Conservation (phyloP, 2,888 invertebrate genomes). For the Macrophya alboannulata region DNA sequence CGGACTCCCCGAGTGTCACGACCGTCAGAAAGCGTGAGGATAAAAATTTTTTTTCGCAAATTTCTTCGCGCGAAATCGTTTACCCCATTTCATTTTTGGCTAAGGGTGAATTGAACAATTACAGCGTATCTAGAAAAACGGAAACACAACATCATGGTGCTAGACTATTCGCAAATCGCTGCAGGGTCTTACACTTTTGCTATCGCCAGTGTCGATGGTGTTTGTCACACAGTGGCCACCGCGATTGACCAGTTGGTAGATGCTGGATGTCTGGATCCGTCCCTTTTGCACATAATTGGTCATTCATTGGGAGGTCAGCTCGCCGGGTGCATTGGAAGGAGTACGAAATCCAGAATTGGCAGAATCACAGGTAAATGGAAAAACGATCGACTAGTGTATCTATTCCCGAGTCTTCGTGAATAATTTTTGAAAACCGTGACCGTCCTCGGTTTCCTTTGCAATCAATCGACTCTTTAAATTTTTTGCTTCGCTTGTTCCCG, state of each 20-base stretch:
- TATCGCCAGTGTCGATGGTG: conserved; percentile 62
- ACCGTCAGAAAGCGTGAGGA: conserved; percentile 14
- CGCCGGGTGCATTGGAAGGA: conserved; percentile 65
- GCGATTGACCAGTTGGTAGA: conserved; percentile 66
- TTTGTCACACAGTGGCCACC: conserved; percentile 66
- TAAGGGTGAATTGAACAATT: not conserved
- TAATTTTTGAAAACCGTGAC: not conserved
- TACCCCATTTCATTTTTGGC: not conserved
- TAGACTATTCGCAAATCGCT: conserved; percentile 81
- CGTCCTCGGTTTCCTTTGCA: not conserved
- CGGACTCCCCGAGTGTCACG: conserved; percentile 42
- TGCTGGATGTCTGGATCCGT: conserved; percentile 60
- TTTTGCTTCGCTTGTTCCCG: too few species aligned
- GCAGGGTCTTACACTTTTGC: conserved; percentile 76
- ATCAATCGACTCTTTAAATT: too few species aligned
- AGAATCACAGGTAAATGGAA: conserved; percentile 68
- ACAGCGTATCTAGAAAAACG: conserved; percentile 76
- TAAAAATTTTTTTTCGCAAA: not conserved
- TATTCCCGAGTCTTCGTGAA: not conserved
- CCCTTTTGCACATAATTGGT: conserved; percentile 70
- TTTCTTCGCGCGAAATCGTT: not conserved
- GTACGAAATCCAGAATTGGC: conserved; percentile 62
- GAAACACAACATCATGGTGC: conserved; percentile 78
- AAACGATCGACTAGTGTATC: not conserved
- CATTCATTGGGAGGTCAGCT: conserved; percentile 74